These are phyloP conservation scores for Gulo gulo DNA, from an alignment of 2,113 vertebrate genomes.

Conservation along the genomic window DNA sequence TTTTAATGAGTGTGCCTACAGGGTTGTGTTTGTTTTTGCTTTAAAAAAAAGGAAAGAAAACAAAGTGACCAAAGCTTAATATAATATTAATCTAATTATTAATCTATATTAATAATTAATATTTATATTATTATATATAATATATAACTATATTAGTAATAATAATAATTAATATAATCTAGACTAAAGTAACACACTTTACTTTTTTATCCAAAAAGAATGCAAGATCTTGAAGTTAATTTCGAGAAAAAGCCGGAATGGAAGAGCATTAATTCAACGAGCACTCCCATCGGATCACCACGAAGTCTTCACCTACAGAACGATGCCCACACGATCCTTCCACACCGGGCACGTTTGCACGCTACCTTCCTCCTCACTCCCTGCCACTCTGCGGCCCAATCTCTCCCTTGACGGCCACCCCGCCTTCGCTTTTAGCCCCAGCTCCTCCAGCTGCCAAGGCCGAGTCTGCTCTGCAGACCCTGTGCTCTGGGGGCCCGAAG, in stretches of 20 bases:
- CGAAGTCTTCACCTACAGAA: background rate
- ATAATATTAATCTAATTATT: no score
- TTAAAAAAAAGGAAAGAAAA: background rate
- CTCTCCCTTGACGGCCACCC: background rate
- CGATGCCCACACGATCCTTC: accelerated
- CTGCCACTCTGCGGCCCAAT: background rate
- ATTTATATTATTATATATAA: no score
- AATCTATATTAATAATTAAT: no score
- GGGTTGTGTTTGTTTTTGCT: background rate
- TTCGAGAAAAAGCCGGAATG: background rate
- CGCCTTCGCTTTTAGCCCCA: background rate
- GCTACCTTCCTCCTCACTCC: background rate
- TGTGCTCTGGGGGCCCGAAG: background rate
- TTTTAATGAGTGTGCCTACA: background rate
- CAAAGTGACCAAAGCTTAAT: background rate
- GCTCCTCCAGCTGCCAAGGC: background rate
- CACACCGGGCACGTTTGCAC: no score
- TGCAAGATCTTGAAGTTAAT: background rate
- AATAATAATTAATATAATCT: background rate
- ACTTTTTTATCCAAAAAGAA: background rate
- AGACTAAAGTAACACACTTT: background rate
- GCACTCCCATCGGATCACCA: background rate
- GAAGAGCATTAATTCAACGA: background rate
- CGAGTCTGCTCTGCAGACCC: background rate
- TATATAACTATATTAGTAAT: no score